These are phyloP conservation scores for Semotilus atromaculatus DNA, from an alignment of 2,797 vertebrate species.

Conservation along the genomic window DNA sequence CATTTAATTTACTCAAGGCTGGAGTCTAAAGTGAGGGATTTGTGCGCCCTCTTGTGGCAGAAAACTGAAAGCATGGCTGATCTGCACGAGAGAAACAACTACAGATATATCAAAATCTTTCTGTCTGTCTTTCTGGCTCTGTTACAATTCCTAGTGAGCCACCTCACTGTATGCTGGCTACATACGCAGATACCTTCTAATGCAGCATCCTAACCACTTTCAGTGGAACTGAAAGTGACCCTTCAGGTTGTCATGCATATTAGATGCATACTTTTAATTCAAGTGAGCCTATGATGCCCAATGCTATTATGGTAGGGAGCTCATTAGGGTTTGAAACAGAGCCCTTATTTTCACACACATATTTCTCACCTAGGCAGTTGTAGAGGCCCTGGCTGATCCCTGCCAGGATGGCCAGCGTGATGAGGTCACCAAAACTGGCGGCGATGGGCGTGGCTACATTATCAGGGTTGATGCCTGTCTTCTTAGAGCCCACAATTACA, in stretches of 20 bases:
- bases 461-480: constrained; percentile 96
- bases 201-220: not conserved
- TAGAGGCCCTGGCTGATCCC: constrained; percentile 98
- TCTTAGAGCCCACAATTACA: constrained; percentile 96
- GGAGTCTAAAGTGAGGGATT: not conserved
- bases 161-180: not conserved
- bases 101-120: not conserved
- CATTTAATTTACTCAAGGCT: not conserved
- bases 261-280: not conserved
- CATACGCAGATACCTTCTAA: not conserved
- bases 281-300: not conserved
- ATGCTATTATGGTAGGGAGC: not conserved
- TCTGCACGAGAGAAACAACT: not conserved
- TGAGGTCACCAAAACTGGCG: constrained; percentile 96
- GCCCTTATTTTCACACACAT: not conserved
- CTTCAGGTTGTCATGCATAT: not conserved
- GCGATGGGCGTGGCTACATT: constrained; percentile 97
- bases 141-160: not conserved
- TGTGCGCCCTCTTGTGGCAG: constrained; percentile 26
- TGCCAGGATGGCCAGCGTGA: constrained; percentile 93
- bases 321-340: not conserved
- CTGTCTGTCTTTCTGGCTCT: not conserved
- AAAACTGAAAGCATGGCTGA: not conserved
- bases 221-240: not conserved
- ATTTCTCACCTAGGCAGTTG: constrained; percentile 88